A percentile compares a stretch with the other conserved stretches of the same genome.
Evolutionary conservation across 2,888 invertebrate species (phyloP).

Genomic region (Lasioglossum vierecki): DNA sequence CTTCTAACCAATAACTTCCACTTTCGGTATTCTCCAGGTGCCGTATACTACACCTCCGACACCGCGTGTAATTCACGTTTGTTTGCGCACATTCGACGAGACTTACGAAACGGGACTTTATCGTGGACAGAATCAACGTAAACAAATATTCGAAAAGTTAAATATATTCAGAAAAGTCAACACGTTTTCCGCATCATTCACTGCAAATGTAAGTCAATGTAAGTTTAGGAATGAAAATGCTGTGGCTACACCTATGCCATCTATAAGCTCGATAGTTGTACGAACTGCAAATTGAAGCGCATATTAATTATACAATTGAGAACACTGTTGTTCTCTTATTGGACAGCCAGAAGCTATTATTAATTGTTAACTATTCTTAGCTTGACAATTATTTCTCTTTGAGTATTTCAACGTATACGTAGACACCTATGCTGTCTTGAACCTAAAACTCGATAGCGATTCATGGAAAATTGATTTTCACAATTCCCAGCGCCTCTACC

Average conservation of each 20-base stretch:
- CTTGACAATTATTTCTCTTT: background rate
- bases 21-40: background rate
- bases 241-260: slow-evolving; percentile 17
- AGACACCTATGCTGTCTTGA: background rate
- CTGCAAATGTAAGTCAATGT: slow-evolving; percentile 15
- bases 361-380: background rate
- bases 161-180: slow-evolving; percentile 34
- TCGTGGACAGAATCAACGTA: background rate
- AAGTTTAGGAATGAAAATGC: background rate
- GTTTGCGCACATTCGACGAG: background rate
- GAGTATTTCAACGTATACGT: background rate
- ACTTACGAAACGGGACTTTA: slow-evolving; percentile 28
- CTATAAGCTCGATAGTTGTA: slow-evolving; percentile 9
- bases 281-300: background rate
- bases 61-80: background rate
- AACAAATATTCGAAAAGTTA: slow-evolving; percentile 14
- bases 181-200: slow-evolving; percentile 18
- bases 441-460: background rate
- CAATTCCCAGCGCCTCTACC: too few relatives aligned
- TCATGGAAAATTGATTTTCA: background rate
- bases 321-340: background rate
- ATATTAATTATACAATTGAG: background rate
- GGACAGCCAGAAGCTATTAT: background rate
- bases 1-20: slow-evolving; percentile 60
- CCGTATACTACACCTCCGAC: background rate